Evolutionary conservation across 2,888 invertebrate species (phyloP).

Genomic region (Gryllus longicercus): DNA sequence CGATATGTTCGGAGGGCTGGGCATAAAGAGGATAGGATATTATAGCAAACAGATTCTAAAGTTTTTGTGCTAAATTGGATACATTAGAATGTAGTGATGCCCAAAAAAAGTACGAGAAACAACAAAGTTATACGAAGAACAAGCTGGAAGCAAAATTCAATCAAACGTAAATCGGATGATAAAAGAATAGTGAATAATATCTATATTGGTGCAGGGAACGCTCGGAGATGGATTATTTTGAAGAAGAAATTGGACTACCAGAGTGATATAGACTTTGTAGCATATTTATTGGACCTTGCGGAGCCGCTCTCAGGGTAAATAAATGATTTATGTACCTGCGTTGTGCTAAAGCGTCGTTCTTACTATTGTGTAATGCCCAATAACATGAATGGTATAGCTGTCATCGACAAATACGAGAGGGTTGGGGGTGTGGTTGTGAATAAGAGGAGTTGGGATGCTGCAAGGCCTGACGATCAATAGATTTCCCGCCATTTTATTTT

Average conservation of each 20-base stretch:
- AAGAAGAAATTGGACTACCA: conserved; percentile 46
- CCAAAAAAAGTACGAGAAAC: conserved; percentile 46
- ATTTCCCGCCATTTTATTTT: conserved; percentile 38
- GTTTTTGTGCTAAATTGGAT: conserved; percentile 44
- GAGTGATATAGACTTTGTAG: conserved; percentile 62
- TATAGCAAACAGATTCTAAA: conserved; percentile 43
- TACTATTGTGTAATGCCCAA: not conserved
- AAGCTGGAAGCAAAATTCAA: conserved; percentile 37
- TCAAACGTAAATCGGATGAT: conserved; percentile 41
- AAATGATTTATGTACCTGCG: not conserved
- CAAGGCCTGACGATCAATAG: conserved; percentile 35
- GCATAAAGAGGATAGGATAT: conserved; percentile 49
- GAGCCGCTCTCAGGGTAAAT: conserved; percentile 53
- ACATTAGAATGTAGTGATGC: conserved; percentile 49
- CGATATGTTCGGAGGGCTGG: conserved; percentile 40
- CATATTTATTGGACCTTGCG: conserved; percentile 61
- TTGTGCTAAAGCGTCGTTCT: not conserved
- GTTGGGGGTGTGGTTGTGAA: conserved; percentile 35
- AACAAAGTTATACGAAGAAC: conserved; percentile 36
- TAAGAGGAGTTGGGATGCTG: conserved; percentile 35
- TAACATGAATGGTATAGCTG: conserved; percentile 1
- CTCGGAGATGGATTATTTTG: conserved; percentile 55
- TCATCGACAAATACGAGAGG: conserved; percentile 19
- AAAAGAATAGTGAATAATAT: conserved; percentile 46
- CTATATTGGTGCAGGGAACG: conserved; percentile 57